A percentile compares a stretch with the other conserved stretches of the same genome.
phyloP scores from a whole-genome alignment of 2,888 invertebrate species.

The Drosophila neotestacea region DNA sequence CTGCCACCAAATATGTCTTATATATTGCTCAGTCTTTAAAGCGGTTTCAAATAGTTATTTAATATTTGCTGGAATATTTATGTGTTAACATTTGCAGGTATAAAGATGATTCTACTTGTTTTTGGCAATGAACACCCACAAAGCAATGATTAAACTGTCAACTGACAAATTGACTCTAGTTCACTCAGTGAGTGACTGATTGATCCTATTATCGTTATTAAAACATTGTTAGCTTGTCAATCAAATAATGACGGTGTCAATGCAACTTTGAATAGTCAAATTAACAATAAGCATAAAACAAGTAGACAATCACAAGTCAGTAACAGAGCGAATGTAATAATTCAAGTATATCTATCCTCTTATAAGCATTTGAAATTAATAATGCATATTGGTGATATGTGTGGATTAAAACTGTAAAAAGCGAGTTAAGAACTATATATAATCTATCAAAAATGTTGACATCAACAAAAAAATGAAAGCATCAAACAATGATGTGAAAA shows the following conservation, averaged over 20 bases:
- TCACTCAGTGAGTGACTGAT: constrained; percentile 44
- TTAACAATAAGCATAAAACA: constrained; percentile 22
- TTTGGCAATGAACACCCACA: neutral
- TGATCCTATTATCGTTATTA: constrained; percentile 60
- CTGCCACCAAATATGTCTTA: constrained; percentile 5
- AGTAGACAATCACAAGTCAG: constrained; percentile 6
- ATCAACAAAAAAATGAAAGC: no score
- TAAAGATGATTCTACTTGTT: neutral
- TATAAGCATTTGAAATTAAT: neutral
- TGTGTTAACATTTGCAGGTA: no score
- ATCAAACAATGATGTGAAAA: no score
- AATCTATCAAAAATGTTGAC: no score
- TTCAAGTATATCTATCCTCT: neutral
- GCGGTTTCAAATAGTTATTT: no score
- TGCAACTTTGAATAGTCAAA: constrained; percentile 30
- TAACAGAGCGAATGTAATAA: neutral
- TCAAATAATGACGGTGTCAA: constrained; percentile 62
- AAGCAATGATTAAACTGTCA: constrained; percentile 4
- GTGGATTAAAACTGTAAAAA: no score
- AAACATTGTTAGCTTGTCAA: constrained; percentile 37
- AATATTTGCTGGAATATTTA: no score
- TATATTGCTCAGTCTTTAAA: no score
- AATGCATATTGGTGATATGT: no score
- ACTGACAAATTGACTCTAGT: constrained; percentile 22
- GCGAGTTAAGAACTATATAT: no score